These are phyloP conservation scores for Chromoteleia sp. DNA, from an alignment of 2,888 invertebrate species.

Conservation along the genomic window DNA sequence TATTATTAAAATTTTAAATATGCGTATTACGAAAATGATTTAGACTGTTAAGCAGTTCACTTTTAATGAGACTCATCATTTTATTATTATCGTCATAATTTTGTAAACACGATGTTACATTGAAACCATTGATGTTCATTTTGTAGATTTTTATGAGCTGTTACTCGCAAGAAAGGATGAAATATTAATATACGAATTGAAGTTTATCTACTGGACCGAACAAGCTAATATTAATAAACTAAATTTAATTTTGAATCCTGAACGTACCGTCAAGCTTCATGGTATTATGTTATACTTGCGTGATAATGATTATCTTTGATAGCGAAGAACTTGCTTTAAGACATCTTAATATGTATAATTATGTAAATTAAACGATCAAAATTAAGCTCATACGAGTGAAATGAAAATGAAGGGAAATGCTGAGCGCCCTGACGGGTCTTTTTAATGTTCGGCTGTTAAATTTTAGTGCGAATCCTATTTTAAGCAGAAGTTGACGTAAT, in stretches of 20 bases:
- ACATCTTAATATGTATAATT: slow-evolving; percentile 18
- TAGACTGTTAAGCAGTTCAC: not conserved
- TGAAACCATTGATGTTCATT: not conserved
- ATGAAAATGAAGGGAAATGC: slow-evolving; percentile 28
- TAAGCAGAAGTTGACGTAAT: not conserved
- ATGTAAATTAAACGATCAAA: slow-evolving; percentile 38
- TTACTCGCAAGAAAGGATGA: not conserved
- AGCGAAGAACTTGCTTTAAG: slow-evolving; percentile 19
- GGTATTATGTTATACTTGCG: slow-evolving; percentile 2
- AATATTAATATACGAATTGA: not conserved
- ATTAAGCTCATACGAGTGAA: slow-evolving; percentile 23
- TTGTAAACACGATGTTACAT: not conserved
- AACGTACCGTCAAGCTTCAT: not conserved
- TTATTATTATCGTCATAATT: slow-evolving; percentile 10
- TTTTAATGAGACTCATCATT: slow-evolving; percentile 3
- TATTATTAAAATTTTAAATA: slow-evolving; percentile 3
- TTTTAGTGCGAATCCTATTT: not conserved
- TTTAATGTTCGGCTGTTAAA: slow-evolving; percentile 17
- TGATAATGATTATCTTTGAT: slow-evolving; percentile 22
- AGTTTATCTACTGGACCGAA: not conserved
- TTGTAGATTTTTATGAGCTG: slow-evolving; percentile 5
- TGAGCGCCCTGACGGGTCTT: slow-evolving; percentile 12
- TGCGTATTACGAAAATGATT: not conserved
- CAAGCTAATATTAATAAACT: not conserved
- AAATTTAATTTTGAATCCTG: not conserved